Conservation (phyloP, 2,888 invertebrate species). For the Machimus rusticus region DNA sequence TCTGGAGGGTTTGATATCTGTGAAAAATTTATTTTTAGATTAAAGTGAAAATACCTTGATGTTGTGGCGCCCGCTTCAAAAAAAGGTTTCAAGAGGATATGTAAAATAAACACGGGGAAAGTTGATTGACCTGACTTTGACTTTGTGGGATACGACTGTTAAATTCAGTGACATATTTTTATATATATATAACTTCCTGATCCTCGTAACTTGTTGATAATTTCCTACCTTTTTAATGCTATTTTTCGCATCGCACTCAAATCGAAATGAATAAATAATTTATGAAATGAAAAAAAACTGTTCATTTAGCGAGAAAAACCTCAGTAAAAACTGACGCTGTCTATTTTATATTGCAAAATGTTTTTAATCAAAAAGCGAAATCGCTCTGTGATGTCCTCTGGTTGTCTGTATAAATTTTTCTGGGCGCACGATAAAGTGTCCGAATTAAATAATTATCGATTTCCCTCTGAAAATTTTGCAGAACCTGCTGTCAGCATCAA, state of each 20-base stretch:
- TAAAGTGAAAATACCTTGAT: not conserved
- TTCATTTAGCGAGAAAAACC: not conserved
- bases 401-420: not conserved
- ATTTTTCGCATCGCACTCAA: not conserved
- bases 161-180: not conserved
- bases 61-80: not conserved
- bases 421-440: not conserved
- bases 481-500: not conserved
- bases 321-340: not conserved
- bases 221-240: not conserved
- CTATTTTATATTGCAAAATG: not conserved
- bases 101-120: not conserved
- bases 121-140: not conserved
- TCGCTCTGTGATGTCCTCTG: not conserved
- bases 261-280: not conserved
- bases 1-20: not conserved
- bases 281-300: not conserved
- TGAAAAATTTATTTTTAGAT: not conserved
- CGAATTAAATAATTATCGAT: constrained; percentile 21
- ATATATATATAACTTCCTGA: too few relatives aligned
- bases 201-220: not conserved
- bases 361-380: not conserved
- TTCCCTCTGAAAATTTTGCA: not conserved
- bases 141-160: not conserved
- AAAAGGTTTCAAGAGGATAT: not conserved